A percentile compares a stretch with the other conserved stretches of the same genome.
Evolutionary conservation across 2,113 vertebrate genomes (phyloP).

Genomic region (Typhlomys cinereus): DNA sequence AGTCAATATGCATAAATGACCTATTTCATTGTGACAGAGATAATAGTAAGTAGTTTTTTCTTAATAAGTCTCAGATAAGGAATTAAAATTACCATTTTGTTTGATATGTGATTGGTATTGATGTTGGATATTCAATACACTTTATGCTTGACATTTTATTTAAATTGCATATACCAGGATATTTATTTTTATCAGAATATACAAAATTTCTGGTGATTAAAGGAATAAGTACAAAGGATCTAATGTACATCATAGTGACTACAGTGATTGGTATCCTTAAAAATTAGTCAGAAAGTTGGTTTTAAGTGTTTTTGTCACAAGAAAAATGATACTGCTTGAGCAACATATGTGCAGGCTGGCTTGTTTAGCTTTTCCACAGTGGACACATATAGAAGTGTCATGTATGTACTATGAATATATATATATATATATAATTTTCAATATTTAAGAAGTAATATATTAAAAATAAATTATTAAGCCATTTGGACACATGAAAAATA

Average conservation of each 20-base stretch:
- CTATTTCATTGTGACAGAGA: constrained; percentile 16
- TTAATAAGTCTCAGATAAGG: constrained; percentile 18
- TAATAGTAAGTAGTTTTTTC: neutral
- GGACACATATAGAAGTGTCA: neutral
- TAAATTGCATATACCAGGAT: neutral
- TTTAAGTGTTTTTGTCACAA: neutral
- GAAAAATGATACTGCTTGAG: neutral
- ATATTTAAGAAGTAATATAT: neutral
- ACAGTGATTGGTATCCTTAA: neutral
- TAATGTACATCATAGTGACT: neutral
- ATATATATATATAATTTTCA: neutral
- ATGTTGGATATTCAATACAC: constrained; percentile 1
- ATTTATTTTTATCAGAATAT: neutral
- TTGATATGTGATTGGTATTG: neutral
- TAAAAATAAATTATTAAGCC: neutral
- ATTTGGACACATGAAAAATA: neutral
- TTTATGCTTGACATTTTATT: constrained; percentile 17
- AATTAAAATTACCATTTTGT: neutral
- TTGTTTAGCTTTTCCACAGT: neutral
- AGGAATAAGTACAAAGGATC: neutral
- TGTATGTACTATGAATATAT: neutral
- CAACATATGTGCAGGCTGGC: neutral
- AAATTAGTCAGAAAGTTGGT: neutral
- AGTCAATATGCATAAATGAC: neutral
- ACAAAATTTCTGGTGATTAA: neutral